Conservation (phyloP, 2,113 vertebrate genomes). For the Urocynchramus pylzowi region DNA sequence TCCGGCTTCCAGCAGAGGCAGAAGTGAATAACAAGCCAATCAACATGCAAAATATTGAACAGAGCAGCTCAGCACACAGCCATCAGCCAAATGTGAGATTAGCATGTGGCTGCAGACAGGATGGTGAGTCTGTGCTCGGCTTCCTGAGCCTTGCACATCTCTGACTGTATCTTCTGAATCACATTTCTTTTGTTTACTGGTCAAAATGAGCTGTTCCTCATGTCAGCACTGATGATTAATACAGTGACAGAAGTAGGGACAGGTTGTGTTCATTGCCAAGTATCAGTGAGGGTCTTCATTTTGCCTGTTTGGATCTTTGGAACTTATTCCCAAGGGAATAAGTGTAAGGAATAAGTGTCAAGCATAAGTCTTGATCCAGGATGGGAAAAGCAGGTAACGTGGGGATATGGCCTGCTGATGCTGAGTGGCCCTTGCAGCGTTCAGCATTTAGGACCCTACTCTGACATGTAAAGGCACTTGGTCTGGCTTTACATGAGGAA, state of each 20-base stretch:
- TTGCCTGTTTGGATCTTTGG: neutral
- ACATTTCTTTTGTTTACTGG: neutral
- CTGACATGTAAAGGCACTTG: neutral
- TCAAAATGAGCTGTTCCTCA: neutral
- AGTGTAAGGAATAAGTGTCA: no score
- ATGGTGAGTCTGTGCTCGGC: neutral
- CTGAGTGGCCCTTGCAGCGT: neutral
- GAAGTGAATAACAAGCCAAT: conserved; percentile 66
- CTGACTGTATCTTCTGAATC: neutral
- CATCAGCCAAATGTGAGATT: neutral
- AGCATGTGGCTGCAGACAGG: neutral
- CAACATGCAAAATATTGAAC: conserved; percentile 53
- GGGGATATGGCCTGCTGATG: neutral
- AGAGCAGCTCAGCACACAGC: neutral
- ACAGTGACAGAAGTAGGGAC: neutral
- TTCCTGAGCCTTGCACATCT: neutral
- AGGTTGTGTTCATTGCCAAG: neutral
- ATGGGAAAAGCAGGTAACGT: accelerated
- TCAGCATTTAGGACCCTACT: neutral
- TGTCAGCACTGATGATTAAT: neutral
- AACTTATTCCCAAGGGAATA: neutral
- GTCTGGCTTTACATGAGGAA: neutral
- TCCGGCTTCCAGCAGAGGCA: conserved; percentile 60
- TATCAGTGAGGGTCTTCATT: neutral
- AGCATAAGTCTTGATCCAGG: accelerated